A percentile compares a stretch with the other conserved stretches of the same genome.
phyloP scores from a whole-genome alignment of 64 coral and sea anemone genomes.

The Stichodactyla helianthus region DNA sequence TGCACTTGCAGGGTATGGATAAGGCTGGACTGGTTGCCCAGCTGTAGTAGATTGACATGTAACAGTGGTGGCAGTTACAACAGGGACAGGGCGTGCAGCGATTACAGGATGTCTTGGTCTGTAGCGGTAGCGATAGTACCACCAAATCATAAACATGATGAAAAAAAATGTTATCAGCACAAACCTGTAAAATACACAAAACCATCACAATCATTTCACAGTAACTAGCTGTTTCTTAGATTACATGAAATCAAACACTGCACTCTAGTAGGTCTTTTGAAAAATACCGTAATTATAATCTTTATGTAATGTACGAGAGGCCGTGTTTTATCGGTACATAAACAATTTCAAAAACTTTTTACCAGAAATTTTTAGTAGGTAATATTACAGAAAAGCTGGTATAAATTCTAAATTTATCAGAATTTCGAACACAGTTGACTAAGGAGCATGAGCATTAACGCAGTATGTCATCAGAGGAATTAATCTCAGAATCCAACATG shows the following conservation, averaged over 20 bases:
- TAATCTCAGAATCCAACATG: too few species aligned
- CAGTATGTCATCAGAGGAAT: too few species aligned
- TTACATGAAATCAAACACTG: neutral
- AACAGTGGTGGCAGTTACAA: neutral
- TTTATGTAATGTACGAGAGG: too few species aligned
- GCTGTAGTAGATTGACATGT: neutral
- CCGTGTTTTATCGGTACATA: too few species aligned
- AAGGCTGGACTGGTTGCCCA: neutral
- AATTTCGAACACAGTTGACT: too few species aligned
- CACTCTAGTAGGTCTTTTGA: neutral
- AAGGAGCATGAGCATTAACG: too few species aligned
- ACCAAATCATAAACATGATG: conserved; percentile 67
- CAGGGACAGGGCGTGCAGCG: neutral
- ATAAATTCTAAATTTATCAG: too few species aligned
- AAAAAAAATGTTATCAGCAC: conserved; percentile 40
- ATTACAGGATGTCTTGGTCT: conserved; percentile 41
- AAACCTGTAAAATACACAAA: conserved; percentile 48
- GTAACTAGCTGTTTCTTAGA: neutral
- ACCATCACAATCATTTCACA: neutral
- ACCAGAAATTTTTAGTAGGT: too few species aligned
- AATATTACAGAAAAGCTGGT: too few species aligned
- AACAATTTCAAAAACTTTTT: too few species aligned
- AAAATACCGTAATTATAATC: too few species aligned
- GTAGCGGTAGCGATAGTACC: conserved; percentile 91
- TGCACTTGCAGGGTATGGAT: neutral